Conservation (phyloP, 2,888 invertebrate genomes). For the Lasioglossum zephyrum region DNA sequence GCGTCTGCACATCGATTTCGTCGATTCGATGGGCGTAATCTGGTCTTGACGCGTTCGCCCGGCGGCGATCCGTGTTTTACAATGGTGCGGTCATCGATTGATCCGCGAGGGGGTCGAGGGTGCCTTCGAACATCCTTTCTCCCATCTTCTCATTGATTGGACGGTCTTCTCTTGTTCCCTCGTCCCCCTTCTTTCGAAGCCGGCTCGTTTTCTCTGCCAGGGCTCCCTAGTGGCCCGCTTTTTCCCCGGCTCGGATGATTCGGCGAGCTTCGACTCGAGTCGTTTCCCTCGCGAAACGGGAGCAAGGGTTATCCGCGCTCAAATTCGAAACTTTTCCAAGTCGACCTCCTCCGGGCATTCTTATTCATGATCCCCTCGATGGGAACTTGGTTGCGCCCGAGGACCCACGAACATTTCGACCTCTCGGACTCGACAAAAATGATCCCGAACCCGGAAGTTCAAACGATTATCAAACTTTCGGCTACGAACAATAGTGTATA, state of each 20-base stretch:
- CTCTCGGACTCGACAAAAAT: background rate
- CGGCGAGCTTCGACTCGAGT: background rate
- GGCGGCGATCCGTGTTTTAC: conserved; percentile 52
- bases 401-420: background rate
- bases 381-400: background rate
- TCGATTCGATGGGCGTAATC: conserved; percentile 59
- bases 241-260: conserved; percentile 18
- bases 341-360: background rate
- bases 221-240: conserved; percentile 12
- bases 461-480: background rate
- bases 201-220: background rate
- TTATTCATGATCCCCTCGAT: background rate
- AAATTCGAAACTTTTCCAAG: background rate
- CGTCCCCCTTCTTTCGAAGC: background rate
- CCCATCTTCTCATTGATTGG: conserved; percentile 21
- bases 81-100: conserved; percentile 64
- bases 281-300: conserved; percentile 12
- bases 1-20: conserved; percentile 59
- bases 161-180: conserved; percentile 1
- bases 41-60: conserved; percentile 28
- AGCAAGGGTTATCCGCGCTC: conserved; percentile 1
- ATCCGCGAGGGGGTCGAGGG: conserved; percentile 27
- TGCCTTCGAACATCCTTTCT: conserved; percentile 27
- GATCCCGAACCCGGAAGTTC: conserved; percentile 16
- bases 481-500: too few relatives aligned